A percentile compares a stretch with the other conserved stretches of the same genome.
Evolutionary conservation across 2,113 vertebrate genomes (phyloP).

Genomic region (Hippocampus barbouri): DNA sequence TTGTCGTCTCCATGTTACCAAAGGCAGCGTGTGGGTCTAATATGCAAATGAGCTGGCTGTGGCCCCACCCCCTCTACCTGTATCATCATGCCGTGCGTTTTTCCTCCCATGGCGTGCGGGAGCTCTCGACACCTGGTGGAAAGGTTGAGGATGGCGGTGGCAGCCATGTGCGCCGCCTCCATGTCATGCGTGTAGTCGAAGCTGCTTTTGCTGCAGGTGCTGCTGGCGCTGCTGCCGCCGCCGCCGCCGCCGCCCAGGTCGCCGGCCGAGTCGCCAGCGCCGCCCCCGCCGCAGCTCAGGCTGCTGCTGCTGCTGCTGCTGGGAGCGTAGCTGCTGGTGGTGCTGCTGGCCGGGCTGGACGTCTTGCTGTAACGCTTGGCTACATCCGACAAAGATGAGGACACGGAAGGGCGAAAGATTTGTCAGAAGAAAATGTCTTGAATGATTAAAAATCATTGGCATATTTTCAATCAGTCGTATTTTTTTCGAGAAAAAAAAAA

Average conservation of each 20-base stretch:
- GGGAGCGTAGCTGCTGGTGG: conserved; percentile 95
- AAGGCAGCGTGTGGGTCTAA: background rate
- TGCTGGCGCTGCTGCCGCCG: conserved; percentile 89
- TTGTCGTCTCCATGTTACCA: too few species aligned
- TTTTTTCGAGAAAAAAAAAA: too few species aligned
- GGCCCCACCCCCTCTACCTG: conserved; percentile 73
- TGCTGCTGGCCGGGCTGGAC: conserved; percentile 93
- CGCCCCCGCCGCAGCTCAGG: conserved; percentile 69
- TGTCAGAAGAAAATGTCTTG: too few species aligned
- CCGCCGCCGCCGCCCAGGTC: conserved; percentile 58
- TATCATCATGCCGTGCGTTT: conserved; percentile 86
- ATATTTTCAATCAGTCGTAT: too few species aligned
- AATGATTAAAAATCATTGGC: too few species aligned
- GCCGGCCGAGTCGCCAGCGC: conserved; percentile 49
- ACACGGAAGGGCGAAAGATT: background rate
- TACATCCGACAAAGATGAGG: conserved; percentile 51
- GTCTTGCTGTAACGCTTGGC: conserved; percentile 95
- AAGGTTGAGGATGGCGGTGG: conserved; percentile 97
- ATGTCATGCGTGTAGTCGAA: conserved; percentile 98
- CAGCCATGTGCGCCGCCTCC: conserved; percentile 99
- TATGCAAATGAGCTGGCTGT: background rate
- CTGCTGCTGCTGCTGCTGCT: conserved; percentile 95
- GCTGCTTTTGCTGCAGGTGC: conserved; percentile 98
- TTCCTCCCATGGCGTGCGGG: conserved; percentile 88
- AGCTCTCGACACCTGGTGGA: conserved; percentile 97